Percentiles rank a stretch among this genome's conserved stretches.
Evolutionary conservation across 1,140 invertebrate genomes (phyloP).

Genomic region (Aphelenchoides fujianensis): DNA sequence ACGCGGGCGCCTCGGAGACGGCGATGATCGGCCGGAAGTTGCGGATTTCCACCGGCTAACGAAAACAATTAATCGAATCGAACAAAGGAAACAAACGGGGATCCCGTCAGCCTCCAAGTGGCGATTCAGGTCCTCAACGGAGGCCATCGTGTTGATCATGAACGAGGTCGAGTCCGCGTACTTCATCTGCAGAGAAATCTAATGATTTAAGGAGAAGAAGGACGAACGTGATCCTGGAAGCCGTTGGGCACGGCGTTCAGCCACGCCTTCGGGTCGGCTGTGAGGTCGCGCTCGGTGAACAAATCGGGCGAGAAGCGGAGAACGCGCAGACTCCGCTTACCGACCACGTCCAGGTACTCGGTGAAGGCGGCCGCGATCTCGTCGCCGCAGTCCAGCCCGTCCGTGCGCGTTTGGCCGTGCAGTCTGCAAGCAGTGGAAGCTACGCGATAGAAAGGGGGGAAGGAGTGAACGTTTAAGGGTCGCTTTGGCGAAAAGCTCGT

Average conservation of each 20-base stretch:
- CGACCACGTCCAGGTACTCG: conserved; percentile 34
- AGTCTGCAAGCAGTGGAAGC: conserved; percentile 31
- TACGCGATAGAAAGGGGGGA: no score
- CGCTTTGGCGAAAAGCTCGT: no score
- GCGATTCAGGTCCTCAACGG: conserved; percentile 69
- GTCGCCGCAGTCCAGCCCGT: conserved; percentile 50
- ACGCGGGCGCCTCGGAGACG: conserved; percentile 68
- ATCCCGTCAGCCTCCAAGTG: conserved; percentile 62
- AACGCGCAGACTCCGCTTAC: conserved; percentile 31
- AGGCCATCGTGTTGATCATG: conserved; percentile 69
- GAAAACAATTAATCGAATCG: background rate
- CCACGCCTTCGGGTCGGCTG: conserved; percentile 21
- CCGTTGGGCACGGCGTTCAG: conserved; percentile 34
- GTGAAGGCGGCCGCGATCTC: conserved; percentile 41
- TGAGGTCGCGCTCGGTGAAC: conserved; percentile 37
- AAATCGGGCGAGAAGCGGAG: conserved; percentile 35
- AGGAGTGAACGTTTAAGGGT: no score
- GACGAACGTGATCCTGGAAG: conserved; percentile 40
- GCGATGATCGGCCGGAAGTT: conserved; percentile 73
- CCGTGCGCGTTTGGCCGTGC: conserved; percentile 23
- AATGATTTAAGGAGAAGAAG: no score
- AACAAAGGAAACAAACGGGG: conserved; percentile 9
- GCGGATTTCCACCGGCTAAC: conserved; percentile 65
- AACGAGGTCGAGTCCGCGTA: conserved; percentile 68
- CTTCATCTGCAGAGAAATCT: conserved; percentile 68